Percentiles rank a stretch among this genome's conserved stretches.
These are phyloP conservation scores for Lepus americanus DNA, from an alignment of 2,113 vertebrate species.

Conservation along the genomic window DNA sequence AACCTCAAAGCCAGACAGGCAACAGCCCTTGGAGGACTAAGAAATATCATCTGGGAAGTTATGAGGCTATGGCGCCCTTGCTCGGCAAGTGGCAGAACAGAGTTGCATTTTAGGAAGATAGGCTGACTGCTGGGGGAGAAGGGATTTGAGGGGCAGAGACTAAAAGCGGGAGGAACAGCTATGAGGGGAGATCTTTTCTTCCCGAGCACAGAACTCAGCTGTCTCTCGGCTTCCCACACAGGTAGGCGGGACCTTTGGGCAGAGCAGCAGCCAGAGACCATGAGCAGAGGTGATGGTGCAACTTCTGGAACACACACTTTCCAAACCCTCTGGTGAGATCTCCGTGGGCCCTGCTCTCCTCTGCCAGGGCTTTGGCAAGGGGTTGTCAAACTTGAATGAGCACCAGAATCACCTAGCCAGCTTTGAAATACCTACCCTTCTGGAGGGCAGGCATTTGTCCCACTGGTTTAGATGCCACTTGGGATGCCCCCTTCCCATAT, in stretches of 20 bases:
- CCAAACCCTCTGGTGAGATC: neutral
- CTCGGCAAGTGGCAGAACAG: neutral
- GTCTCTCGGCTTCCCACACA: neutral
- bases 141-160: neutral
- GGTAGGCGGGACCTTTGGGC: neutral
- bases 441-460: neutral
- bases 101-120: neutral
- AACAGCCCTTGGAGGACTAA: neutral
- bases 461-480: too few relatives aligned
- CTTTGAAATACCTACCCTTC: neutral
- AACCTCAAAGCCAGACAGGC: neutral
- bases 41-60: neutral
- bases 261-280: neutral
- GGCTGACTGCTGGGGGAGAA: neutral
- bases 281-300: neutral
- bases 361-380: neutral
- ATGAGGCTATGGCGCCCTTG: neutral
- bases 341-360: accelerated
- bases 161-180: neutral
- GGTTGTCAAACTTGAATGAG: neutral
- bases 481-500: too few relatives aligned
- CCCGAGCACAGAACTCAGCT: neutral
- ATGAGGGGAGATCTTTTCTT: neutral
- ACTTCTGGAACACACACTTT: neutral
- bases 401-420: neutral